Evolutionary conservation across 1,140 invertebrate genomes (phyloP), one percentile per base, ranked within the genome.

Genomic region (Belonocnema kinseyi): DNA sequence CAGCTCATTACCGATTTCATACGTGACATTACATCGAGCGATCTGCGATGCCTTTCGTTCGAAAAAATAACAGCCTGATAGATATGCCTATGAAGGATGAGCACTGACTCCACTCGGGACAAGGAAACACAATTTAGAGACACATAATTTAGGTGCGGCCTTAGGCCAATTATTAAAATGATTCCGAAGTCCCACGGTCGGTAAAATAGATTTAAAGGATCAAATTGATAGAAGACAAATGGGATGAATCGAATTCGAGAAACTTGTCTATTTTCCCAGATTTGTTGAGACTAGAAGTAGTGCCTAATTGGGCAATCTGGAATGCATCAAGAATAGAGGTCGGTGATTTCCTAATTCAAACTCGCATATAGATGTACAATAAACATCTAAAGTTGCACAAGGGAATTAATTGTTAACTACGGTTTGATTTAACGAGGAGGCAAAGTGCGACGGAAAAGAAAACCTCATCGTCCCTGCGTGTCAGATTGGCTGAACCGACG

Each of bases 1-100:
- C 89, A 90, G 89, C 89, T 91, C 89, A 90, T 91, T 91, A 91
- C 87, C 87, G 86, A 90, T 89, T 90, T 90, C 87, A 87, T 87
- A 86, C 80, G 82, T 81, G 84, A 75, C 80, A 77, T 77, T 77
- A 83, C 85, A 80, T 80, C 81, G 82, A 66, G 61, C 61, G 61
- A 66, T 66, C 61, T 66, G 61, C 26, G 26, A 40, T 40, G 26
- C 2, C 26, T 66, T 16, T 14, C 17, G 58, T 7, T 13, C 10
- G 26, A 66, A 66, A 66, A 40, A 66, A 16, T 33, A 16, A 12
- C 19, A 19, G 14, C n/a, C n/a, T 66, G 26, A 66, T 40, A 66
- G 61, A 66, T 66, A 66, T 66, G 61, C 61, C 61, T 33, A 33
- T 66, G 61, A 66, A 33, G 61, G 61, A 66, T 66, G 61, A 66